Conservation (phyloP, 2,888 invertebrate species). For the Holacanthella duospinosa region DNA sequence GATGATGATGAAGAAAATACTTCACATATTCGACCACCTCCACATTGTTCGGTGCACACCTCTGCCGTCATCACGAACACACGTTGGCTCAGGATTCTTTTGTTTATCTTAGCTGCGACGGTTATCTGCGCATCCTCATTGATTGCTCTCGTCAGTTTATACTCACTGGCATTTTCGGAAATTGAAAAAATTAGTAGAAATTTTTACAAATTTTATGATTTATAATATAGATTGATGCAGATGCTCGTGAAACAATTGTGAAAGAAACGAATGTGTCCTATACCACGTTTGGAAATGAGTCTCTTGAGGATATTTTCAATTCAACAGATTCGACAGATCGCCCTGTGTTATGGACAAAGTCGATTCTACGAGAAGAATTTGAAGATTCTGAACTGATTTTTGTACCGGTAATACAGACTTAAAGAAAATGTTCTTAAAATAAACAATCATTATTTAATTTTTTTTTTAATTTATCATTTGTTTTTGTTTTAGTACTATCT, state of each 20-base stretch:
- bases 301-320: background rate
- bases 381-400: slow-evolving; percentile 29
- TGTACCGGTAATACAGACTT: slow-evolving; percentile 33
- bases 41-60: slow-evolving; percentile 33
- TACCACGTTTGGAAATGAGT: slow-evolving; percentile 18
- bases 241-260: slow-evolving; percentile 24
- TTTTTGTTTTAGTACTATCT: slow-evolving; percentile 58
- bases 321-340: background rate
- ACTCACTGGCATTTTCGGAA: no score
- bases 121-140: slow-evolving; percentile 67
- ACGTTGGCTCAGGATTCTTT: slow-evolving; percentile 59
- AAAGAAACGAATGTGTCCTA: slow-evolving; percentile 22
- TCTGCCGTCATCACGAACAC: slow-evolving; percentile 54
- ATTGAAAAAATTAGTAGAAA: no score
- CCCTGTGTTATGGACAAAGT: background rate
- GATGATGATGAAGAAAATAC: slow-evolving; percentile 26
- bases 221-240: slow-evolving; percentile 28
- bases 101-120: slow-evolving; percentile 63
- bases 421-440: background rate
- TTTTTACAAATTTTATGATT: no score
- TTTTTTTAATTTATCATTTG: slow-evolving; percentile 6
- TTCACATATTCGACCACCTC: slow-evolving; percentile 36
- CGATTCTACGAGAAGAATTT: slow-evolving; percentile 17
- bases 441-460: slow-evolving; percentile 2
- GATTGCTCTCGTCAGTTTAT: slow-evolving; percentile 65